Conservation (phyloP, 2,888 invertebrate genomes). For the Pogonocherus hispidulus region DNA sequence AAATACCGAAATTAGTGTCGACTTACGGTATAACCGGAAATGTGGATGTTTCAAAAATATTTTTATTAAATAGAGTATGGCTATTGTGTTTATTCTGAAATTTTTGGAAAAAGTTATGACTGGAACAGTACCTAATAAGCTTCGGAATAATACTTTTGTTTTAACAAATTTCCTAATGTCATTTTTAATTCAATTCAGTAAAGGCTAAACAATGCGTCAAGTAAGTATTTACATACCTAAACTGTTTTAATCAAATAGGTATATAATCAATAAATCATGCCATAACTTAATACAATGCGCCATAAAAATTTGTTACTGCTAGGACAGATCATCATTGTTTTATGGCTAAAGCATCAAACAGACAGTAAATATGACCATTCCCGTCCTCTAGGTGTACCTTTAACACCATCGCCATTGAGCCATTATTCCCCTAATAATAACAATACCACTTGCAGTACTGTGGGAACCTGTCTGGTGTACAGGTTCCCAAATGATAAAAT, state of each 20-base stretch:
- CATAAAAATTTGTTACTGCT: background rate
- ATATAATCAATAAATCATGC: background rate
- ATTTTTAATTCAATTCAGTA: too few species aligned
- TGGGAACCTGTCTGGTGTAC: constrained; percentile 45
- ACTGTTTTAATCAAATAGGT: background rate
- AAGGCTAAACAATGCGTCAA: too few species aligned
- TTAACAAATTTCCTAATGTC: too few species aligned
- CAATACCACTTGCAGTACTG: constrained; percentile 45
- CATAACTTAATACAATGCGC: background rate
- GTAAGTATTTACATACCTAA: too few species aligned
- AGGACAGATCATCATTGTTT: constrained; percentile 34
- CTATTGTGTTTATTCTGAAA: too few species aligned
- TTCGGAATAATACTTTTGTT: too few species aligned
- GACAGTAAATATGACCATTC: background rate
- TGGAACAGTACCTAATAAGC: too few species aligned
- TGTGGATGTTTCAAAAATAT: too few species aligned
- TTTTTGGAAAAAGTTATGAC: too few species aligned
- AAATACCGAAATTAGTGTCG: too few species aligned
- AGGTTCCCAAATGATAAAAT: constrained; percentile 54
- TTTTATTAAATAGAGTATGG: too few species aligned
- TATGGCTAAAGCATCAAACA: constrained; percentile 32
- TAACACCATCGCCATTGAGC: constrained; percentile 30
- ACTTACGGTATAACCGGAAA: too few species aligned
- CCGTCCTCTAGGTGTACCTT: constrained; percentile 28
- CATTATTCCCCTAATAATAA: constrained; percentile 37